Evolutionary conservation across 2,113 vertebrate genomes (phyloP), one percentile per base, ranked within the genome.

Genomic region (Dromiciops gliroides): DNA sequence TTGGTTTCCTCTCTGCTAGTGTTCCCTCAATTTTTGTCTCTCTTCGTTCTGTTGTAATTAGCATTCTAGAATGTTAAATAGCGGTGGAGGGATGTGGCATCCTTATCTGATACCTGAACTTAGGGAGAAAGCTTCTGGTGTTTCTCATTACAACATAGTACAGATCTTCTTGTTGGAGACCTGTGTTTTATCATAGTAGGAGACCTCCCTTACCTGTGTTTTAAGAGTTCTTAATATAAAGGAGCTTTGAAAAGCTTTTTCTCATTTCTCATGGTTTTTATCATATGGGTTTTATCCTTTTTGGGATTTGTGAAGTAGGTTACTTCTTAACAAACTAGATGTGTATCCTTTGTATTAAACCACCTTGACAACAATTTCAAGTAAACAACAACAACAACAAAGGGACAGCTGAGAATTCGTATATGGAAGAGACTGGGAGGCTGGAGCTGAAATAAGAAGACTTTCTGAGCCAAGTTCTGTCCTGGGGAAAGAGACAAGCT

Each of bases 391-490:
- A 67, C n/a, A n/a, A 37, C 3, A 19, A 37, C 91, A 91, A 91
- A 44, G 83, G 48, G 10, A 48, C 90, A 94, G 88, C 50, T 2
- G 75, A 91, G 92, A 89, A 52, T 0, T 31, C 90, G 90, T 1
- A 8, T 91, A 49, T 28, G n/a, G 56, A 89, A 92, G 89, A 83
- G 51, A 49, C n/a, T 28, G 91, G 91, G 88, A 91, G 91, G 60
- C 90, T 3, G 14, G 8, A 91, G 92, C 89, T 48, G 48, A 22
- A 37, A 94, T 51, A 53, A 51, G 75, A 94, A 93, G 67, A 92
- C 92, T 94, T 51, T 90, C 91, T 56, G 50, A 90, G 95, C 95
- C 95, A 94, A 89, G n/a, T 44, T 90, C 91, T 60, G 88, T 94
- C 92, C 47, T 92, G 0, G 8, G 31, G 92, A 83, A 8, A 37